Evolutionary conservation across 2,113 vertebrate genomes (phyloP).

Genomic region (Caracal caracal): DNA sequence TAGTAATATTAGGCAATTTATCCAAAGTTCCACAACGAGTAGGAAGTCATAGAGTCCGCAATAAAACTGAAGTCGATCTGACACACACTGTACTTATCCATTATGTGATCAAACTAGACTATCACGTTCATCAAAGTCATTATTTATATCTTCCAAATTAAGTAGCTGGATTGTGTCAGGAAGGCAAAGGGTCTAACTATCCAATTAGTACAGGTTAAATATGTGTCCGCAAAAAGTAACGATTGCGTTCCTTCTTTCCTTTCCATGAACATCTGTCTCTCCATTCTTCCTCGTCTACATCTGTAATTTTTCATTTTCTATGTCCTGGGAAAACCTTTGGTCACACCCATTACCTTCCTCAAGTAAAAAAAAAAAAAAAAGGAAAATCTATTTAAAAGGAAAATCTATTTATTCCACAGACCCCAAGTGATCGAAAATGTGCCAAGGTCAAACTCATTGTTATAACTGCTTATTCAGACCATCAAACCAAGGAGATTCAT

Average conservation of each 20-base stretch:
- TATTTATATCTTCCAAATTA: neutral
- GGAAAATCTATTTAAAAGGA: neutral
- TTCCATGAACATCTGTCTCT: neutral
- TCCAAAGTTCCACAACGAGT: neutral
- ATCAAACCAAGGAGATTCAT: neutral
- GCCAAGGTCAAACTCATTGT: neutral
- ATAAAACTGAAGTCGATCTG: neutral
- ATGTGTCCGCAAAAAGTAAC: neutral
- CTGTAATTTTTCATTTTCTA: neutral
- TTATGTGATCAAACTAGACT: neutral
- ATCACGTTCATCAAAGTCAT: neutral
- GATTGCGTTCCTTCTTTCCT: neutral
- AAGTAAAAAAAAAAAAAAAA: neutral
- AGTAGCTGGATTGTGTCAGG: neutral
- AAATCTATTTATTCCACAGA: neutral
- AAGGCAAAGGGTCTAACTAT: neutral
- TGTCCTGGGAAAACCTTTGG: neutral
- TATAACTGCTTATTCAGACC: neutral
- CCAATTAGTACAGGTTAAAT: neutral
- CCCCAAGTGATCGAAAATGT: neutral
- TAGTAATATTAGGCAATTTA: neutral
- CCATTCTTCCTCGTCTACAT: neutral
- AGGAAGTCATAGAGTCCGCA: neutral
- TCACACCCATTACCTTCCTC: neutral
- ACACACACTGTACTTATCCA: rapidly evolving